Conservation (phyloP, 2,797 vertebrate species). For the Chelidonichthys spinosus region DNA sequence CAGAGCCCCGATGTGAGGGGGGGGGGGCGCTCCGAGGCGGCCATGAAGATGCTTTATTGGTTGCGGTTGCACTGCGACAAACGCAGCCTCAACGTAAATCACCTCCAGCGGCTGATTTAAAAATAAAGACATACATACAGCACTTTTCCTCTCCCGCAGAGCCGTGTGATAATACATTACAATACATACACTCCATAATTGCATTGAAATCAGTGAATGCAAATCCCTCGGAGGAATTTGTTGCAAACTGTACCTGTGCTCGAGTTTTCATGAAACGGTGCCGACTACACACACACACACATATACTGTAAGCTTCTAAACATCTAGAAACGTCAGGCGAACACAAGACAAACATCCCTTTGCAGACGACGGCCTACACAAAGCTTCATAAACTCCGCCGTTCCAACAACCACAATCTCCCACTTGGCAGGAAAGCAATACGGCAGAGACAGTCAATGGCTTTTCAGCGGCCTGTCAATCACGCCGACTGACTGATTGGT, state of each 20-base stretch:
- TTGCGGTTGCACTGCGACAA: slow-evolving; percentile 45
- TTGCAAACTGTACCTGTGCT: slow-evolving; percentile 30
- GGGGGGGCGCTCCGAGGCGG: background rate
- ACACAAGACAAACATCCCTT: background rate
- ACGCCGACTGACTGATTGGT: slow-evolving; percentile 54
- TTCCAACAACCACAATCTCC: slow-evolving; percentile 25
- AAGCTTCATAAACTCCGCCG: slow-evolving; percentile 23
- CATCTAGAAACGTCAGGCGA: background rate
- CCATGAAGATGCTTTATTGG: slow-evolving; percentile 20
- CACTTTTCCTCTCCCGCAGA: background rate
- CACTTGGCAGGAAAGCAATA: slow-evolving; percentile 12
- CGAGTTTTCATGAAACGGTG: slow-evolving; percentile 23
- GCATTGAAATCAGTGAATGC: slow-evolving; percentile 26
- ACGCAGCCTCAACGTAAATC: slow-evolving; percentile 16
- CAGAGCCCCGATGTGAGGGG: slow-evolving; percentile 32
- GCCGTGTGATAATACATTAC: slow-evolving; percentile 17
- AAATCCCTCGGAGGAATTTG: slow-evolving; percentile 16
- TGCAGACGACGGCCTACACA: background rate
- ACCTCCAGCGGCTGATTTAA: background rate
- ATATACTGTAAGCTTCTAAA: too few species aligned
- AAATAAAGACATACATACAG: background rate
- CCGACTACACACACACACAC: background rate
- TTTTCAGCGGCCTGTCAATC: slow-evolving; percentile 50
- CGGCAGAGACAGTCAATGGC: slow-evolving; percentile 29
- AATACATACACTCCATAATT: background rate